Evolutionary conservation across 2,888 invertebrate species (phyloP).

Genomic region (Mamestra brassicae): DNA sequence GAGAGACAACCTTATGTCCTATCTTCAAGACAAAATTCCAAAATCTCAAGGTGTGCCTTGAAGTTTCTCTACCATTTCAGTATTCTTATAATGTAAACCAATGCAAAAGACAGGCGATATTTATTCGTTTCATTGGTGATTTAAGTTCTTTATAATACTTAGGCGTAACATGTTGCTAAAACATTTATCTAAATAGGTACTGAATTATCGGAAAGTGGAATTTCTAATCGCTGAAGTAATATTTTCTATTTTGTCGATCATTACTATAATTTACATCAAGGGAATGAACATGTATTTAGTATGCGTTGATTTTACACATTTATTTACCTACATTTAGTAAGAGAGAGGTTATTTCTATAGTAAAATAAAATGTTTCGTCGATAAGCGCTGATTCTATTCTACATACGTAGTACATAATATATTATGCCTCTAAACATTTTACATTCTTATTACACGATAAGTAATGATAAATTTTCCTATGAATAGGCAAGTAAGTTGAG

Average conservation of each 20-base stretch:
- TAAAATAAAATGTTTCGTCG: slow-evolving; percentile 43
- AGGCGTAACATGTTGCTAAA: slow-evolving; percentile 14
- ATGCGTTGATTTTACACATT: slow-evolving; percentile 7
- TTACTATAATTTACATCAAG: slow-evolving; percentile 15
- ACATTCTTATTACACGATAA: slow-evolving; percentile 61
- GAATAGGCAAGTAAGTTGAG: slow-evolving; percentile 53
- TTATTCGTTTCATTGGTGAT: slow-evolving; percentile 5
- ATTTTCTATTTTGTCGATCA: slow-evolving; percentile 8
- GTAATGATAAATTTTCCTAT: slow-evolving; percentile 48
- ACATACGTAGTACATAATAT: slow-evolving; percentile 52
- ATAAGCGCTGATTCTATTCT: slow-evolving; percentile 41
- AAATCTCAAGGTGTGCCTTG: background rate
- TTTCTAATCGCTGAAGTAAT: slow-evolving; percentile 25
- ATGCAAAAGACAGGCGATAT: background rate
- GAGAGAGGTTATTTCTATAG: slow-evolving; percentile 37
- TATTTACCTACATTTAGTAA: slow-evolving; percentile 35
- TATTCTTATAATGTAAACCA: slow-evolving; percentile 42
- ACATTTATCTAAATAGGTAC: slow-evolving; percentile 37
- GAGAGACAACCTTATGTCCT: too few species aligned
- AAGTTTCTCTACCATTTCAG: background rate
- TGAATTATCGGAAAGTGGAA: slow-evolving; percentile 34
- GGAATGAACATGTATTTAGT: background rate
- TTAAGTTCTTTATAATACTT: slow-evolving; percentile 10
- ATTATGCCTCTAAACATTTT: slow-evolving; percentile 63
- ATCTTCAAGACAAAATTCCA: background rate